These are phyloP conservation scores for Diloba caeruleocephala DNA, from an alignment of 2,888 invertebrate species.

Conservation along the genomic window DNA sequence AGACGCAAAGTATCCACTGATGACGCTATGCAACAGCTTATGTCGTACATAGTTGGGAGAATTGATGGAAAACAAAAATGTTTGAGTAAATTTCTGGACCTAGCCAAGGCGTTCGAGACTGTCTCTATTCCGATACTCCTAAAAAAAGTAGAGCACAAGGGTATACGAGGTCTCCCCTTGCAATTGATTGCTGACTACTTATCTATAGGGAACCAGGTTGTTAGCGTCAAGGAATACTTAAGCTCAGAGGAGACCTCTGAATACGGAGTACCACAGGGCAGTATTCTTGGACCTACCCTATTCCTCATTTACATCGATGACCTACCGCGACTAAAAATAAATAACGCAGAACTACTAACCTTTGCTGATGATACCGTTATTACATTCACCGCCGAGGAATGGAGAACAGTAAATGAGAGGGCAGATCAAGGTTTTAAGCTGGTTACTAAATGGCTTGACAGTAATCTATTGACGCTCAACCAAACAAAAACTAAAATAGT, in stretches of 20 bases:
- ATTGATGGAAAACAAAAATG: no score
- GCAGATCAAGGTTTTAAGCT: background rate
- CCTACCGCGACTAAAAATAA: background rate
- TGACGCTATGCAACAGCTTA: no score
- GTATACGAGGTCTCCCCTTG: background rate
- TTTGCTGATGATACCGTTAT: conserved; percentile 1
- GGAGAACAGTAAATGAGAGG: no score
- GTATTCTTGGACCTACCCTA: background rate
- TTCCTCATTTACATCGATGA: conserved; percentile 1
- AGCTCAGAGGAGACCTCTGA: no score
- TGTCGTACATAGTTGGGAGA: no score
- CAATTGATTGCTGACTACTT: background rate
- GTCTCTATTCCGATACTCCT: no score
- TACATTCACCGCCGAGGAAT: background rate
- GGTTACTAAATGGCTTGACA: background rate
- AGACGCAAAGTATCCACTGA: no score
- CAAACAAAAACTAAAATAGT: no score
- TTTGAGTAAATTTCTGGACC: no score
- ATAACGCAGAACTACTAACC: background rate
- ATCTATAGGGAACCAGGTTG: background rate
- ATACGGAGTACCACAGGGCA: background rate
- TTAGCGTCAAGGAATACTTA: no score
- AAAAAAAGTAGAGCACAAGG: background rate
- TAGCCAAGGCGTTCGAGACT: no score
- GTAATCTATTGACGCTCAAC: no score